Evolutionary conservation across 2,888 invertebrate genomes (phyloP), one percentile per base, ranked within the genome.

Genomic region (Napeogenes sylphis): DNA sequence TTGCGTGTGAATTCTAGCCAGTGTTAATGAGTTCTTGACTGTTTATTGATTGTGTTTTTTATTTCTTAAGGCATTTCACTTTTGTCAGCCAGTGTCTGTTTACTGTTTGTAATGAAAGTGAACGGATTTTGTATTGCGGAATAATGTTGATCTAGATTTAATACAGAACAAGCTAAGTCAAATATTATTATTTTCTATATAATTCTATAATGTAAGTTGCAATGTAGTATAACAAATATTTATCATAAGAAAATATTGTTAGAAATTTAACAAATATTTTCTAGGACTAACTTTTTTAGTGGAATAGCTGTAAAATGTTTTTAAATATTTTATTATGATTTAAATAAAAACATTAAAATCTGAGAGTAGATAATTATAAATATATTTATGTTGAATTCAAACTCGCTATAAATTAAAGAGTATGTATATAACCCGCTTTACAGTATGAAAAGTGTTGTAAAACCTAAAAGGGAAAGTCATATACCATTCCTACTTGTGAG

Each of bases 391-490:
- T 21, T 42, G 6, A 35, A 42, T 42, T 42, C 2, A 10, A 42
- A 10, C 3, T 10, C 3, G 42, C 10, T 10, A 42, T 42, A 42
- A 42, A 42, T 42, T 42, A 42, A 42, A 42, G 10, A 10, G 12
- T 42, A 10, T 42, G 1, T 42, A 42, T 42, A 12, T 42, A 42
- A 10, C 8, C 12, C 8, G 10, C 8, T 81, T 82, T 82, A 83
- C 78, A 79, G 80, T 79, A 79, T 78, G 83, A 85, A 84, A 86
- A 85, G 79, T 82, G 79, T 79, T 76, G 75, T 77, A 83, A 83
- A 77, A 71, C 65, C 65, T 6, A 75, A 83, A 55, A 56, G 76
- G 72, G 82, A 85, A 56, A 65, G 69, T 63, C 46, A 33, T 68
- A 77, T 67, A 12, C 54, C 51, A 59, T 62, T 66, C 56, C 53